phyloP scores from a whole-genome alignment of 2,888 invertebrate species.

The Phaedon cochleariae region DNA sequence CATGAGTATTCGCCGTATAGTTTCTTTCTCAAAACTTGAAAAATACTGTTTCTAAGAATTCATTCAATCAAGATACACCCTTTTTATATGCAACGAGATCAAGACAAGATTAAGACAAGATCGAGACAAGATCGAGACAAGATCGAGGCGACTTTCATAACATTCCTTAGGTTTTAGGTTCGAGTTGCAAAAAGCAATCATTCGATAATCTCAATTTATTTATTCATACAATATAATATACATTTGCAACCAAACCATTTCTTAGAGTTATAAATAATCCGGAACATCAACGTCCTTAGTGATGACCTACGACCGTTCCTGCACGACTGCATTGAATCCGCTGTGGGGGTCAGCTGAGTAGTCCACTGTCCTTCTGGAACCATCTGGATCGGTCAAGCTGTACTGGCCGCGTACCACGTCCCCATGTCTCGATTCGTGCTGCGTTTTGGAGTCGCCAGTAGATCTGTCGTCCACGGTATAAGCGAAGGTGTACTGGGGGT shows the following conservation, averaged over 20 bases:
- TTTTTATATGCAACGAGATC: constrained; percentile 57
- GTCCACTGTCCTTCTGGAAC: constrained; percentile 56
- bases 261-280: too few relatives aligned
- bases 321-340: constrained; percentile 8
- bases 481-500: constrained; percentile 57
- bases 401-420: constrained; percentile 58
- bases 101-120: constrained; percentile 47
- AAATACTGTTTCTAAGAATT: too few relatives aligned
- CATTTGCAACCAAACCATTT: too few relatives aligned
- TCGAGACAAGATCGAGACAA: constrained; percentile 44
- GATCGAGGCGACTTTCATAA: too few relatives aligned
- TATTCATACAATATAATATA: too few relatives aligned
- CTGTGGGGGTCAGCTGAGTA: constrained; percentile 46
- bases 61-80: too few relatives aligned
- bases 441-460: constrained; percentile 59
- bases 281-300: constrained; percentile 10
- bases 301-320: constrained; percentile 27
- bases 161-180: too few relatives aligned
- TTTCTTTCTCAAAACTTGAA: too few relatives aligned
- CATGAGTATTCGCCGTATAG: too few relatives aligned
- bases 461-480: too few relatives aligned
- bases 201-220: too few relatives aligned
- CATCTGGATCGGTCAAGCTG: constrained; percentile 58
- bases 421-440: constrained; percentile 57
- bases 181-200: too few relatives aligned